Evolutionary conservation across 2,888 invertebrate species (phyloP), one percentile per base, ranked within the genome.

Genomic region (Chalcis sispes): DNA sequence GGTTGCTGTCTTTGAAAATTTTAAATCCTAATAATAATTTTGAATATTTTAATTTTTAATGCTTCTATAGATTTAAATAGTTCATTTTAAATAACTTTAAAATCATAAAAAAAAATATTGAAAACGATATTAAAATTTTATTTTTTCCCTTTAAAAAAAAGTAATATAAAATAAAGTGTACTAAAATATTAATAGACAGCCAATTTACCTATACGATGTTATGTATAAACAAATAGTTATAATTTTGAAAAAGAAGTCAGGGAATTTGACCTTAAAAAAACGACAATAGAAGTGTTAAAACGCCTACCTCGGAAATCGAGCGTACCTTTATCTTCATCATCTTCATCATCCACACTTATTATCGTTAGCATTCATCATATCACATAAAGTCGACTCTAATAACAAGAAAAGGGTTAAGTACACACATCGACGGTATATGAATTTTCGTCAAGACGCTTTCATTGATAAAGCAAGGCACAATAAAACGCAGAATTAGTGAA

Each of bases 271-370:
- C 62, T 62, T 77, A 75, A 64, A 69, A 73, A 76, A 25, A 50
- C 58, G 78, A 78, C 78, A 78, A 78, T 78, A 78, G 78, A 78
- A 72, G 29, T 56, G 61, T 70, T 71, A 75, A 71, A 78, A 72
- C n/a, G 71, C 73, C 73, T 76, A 78, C 66, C 76, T 78, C 76
- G 65, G 42, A 61, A 42, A 69, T 65, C 65, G 72, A 71, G 62
- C 10, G 32, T 62, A 72, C 56, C 76, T 67, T 74, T n/a, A n/a
- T n/a, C n/a, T n/a, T 66, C 56, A 20, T 69, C 77, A 61, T 50
- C 72, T 20, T 71, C 32, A 48, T 70, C 46, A 67, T 72, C 13
- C 65, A 40, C 4, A 46, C 13, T 62, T 32, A 65, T 66, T 40
- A 56, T 75, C 54, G 62, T 67, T 48, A 69, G 29, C 32, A 56